These are phyloP conservation scores for Hemibagrus wyckioides DNA, from an alignment of 2,113 vertebrate species.

Conservation along the genomic window DNA sequence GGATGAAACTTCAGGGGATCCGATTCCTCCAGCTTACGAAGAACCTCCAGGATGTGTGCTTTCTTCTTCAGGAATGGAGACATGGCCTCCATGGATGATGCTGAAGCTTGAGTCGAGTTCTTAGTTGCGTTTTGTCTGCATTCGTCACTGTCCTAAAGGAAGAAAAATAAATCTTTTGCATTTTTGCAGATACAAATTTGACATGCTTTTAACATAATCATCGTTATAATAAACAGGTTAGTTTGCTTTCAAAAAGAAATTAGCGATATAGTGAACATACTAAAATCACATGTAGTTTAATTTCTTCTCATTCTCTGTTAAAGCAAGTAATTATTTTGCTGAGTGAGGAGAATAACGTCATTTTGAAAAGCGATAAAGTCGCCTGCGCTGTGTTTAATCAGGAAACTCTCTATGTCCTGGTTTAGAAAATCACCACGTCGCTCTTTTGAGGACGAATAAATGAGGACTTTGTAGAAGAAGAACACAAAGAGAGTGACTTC, in stretches of 20 bases:
- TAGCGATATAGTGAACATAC: not conserved
- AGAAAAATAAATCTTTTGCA: constrained; percentile 37
- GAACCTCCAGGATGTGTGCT: constrained; percentile 92
- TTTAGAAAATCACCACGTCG: constrained; percentile 27
- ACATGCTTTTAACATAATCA: not conserved
- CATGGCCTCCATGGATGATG: constrained; percentile 81
- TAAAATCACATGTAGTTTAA: not conserved
- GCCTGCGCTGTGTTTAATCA: constrained; percentile 5
- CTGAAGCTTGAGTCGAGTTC: constrained; percentile 66
- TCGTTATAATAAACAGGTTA: not conserved
- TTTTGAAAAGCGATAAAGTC: not conserved
- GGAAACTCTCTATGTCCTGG: not conserved
- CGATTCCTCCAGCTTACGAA: constrained; percentile 90
- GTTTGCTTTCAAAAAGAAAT: not conserved
- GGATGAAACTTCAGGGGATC: constrained; percentile 74
- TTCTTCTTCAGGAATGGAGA: constrained; percentile 95
- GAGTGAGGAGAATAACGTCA: not conserved
- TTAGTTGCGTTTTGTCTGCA: constrained; percentile 68
- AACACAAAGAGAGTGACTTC: constrained; percentile 25
- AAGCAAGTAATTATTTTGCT: not conserved
- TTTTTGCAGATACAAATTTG: not conserved
- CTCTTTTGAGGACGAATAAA: constrained; percentile 32
- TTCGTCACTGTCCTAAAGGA: constrained; percentile 68
- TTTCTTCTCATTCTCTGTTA: not conserved
- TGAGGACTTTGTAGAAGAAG: constrained; percentile 14